phyloP scores from a whole-genome alignment of 2,113 vertebrate genomes.

The Gobiocypris rarus region DNA sequence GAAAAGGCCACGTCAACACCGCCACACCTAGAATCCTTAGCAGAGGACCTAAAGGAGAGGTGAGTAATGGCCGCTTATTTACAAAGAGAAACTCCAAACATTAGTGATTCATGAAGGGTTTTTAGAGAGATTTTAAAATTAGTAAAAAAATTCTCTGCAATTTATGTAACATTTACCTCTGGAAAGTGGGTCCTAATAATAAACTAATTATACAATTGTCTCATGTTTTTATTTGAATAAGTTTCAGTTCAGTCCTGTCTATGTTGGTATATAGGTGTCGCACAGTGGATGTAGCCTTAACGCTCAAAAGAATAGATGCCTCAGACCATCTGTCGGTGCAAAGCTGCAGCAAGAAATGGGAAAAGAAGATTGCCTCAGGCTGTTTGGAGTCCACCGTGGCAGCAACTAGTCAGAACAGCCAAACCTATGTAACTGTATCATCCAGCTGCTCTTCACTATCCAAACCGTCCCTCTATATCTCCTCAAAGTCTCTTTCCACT shows the following conservation, averaged over 20 bases:
- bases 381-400: not conserved
- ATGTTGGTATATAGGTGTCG: constrained; percentile 22
- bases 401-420: not conserved
- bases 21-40: constrained; percentile 57
- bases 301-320: constrained; percentile 7
- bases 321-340: not conserved
- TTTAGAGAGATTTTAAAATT: no score
- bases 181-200: no score
- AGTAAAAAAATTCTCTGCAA: no score
- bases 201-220: not conserved
- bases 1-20: constrained; percentile 19
- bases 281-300: constrained; percentile 1
- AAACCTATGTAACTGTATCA: not conserved
- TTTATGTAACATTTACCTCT: no score
- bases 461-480: not conserved
- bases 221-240: not conserved
- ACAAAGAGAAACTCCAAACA: not conserved
- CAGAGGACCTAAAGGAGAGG: constrained; percentile 60
- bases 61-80: constrained; percentile 36
- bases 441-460: not conserved
- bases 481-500: constrained; percentile 12
- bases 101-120: not conserved
- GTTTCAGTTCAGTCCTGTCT: constrained; percentile 28
- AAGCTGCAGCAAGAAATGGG: not conserved
- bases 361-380: not conserved